Base-by-base conservation (phyloP, 2,888 invertebrate genomes). In the Prenolepis imparis region DNA sequence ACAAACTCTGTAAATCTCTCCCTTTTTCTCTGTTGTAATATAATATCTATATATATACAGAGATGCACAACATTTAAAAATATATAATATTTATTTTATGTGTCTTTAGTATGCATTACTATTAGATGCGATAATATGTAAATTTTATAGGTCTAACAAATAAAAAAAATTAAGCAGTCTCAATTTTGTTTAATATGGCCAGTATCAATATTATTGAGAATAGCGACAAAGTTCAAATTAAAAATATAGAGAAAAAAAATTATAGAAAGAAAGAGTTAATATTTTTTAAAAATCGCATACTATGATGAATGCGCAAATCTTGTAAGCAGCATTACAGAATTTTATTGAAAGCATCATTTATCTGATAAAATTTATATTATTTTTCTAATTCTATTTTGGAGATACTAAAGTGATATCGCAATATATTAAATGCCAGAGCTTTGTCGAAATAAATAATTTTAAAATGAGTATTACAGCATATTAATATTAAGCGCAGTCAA, bases 401-500 rank as follows among this genome's bases (percentile, higher is more conserved):
- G 12, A n/a, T 52, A n/a, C 8, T 18, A 12, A 24, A 68, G 36
- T 44, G 18, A 61, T 70, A 59, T 80, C 24, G 44, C 48, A 48
- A 59, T 32, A 21, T 44, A 78, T 78, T 70, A 68, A 70, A 70
- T 61, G 70, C 24, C 24, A 68, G n/a, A n/a, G 59, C 59, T 80
- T 78, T 80, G 48, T 61, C n/a, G 59, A 80, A 70, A 44, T 48
- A 48, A 64, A 70, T 80, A 70, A 80, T 59, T 66, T 36, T 36
- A 24, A 48, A 68, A 70, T 59, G 59, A 32, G 36, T 70, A 77
- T 77, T 57, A 61, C 24, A 44, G 44, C 59, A 44, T 48, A 48
- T 61, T 80, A 80, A 80, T 80, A 36, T 68, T 61, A 70, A 36
- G 70, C 36, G 59, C 68, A 80, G 70, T 80, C 78, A 70, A 80